Base-by-base conservation (phyloP, 2,888 invertebrate genomes). In the Limnephilus rhombicus region DNA sequence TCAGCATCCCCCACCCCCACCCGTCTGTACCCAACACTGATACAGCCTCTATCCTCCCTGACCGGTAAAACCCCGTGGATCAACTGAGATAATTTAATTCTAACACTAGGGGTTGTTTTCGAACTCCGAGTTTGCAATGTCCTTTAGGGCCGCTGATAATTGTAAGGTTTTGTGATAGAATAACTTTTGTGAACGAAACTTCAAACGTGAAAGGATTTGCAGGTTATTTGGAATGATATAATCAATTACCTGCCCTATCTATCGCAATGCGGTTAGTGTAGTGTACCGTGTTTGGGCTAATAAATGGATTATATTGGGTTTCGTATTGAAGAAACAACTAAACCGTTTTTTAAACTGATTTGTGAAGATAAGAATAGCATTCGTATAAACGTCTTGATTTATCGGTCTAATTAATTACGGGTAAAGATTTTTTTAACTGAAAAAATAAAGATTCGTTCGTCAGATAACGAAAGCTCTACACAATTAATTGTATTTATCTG, bases 81-180 rank as follows among this genome's bases (percentile, higher is more conserved):
- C 93, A 93, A 93, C 93, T 93, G 93, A 92, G 93, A 93, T 93
- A 93, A 93, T 93, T 93, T 93, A 93, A 93, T 93, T 93, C 93
- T 91, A 93, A 91, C 92, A 92, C 93, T 92, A 82, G 93, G 92
- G 93, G 93, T 92, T 93, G 93, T 93, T 93, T 93, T 90, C 93
- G 92, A 93, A 93, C 93, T 92, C 92, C 87, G 85, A 49, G 89
- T 80, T 37, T 53, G 91, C 29, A 81, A 45, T 90, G 91, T 92
- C 82, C 49, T 92, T 88, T 86, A 91, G 91, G 90, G 91, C 53
- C 68, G 49, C 80, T 81, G 91, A 91, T 91, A 90, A 91, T 92
- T 91, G 90, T 86, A 89, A 85, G 86, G 90, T 90, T 92, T 86
- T 90, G 87, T 89, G 88, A 91, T 89, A 49, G 49, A 88, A 88